phyloP scores from a whole-genome alignment of 2,888 invertebrate genomes.

The Mesoligia furuncula region DNA sequence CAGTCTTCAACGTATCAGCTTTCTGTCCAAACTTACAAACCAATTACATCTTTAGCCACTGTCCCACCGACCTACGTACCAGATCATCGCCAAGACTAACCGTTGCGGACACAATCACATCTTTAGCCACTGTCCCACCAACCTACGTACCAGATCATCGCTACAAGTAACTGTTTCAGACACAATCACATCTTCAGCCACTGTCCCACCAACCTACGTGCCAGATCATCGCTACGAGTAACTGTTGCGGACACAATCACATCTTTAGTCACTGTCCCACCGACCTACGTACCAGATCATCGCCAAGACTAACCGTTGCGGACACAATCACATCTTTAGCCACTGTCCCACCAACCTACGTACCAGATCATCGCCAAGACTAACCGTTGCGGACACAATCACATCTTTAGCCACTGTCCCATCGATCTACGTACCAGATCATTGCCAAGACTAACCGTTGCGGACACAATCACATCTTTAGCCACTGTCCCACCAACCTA shows the following conservation, averaged over 20 bases:
- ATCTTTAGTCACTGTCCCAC: too few species aligned
- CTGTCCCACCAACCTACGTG: too few species aligned
- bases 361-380: background rate
- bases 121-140: too few species aligned
- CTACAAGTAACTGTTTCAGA: constrained; percentile 5
- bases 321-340: constrained; percentile 16
- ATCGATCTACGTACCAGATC: too few species aligned
- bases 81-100: background rate
- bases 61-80: too few species aligned
- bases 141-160: background rate
- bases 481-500: too few species aligned
- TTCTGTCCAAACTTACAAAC: background rate
- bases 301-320: background rate
- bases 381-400: constrained; percentile 11
- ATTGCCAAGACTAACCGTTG: background rate
- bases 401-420: too few species aligned
- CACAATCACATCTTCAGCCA: constrained; percentile 10
- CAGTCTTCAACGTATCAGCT: background rate
- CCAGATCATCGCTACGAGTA: background rate
- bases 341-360: too few species aligned
- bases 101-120: constrained; percentile 8
- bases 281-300: background rate
- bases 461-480: constrained; percentile 12
- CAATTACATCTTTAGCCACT: background rate
- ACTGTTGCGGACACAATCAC: constrained; percentile 10